Conservation (phyloP, 2,797 vertebrate genomes). For the Xenentodon cancila region DNA sequence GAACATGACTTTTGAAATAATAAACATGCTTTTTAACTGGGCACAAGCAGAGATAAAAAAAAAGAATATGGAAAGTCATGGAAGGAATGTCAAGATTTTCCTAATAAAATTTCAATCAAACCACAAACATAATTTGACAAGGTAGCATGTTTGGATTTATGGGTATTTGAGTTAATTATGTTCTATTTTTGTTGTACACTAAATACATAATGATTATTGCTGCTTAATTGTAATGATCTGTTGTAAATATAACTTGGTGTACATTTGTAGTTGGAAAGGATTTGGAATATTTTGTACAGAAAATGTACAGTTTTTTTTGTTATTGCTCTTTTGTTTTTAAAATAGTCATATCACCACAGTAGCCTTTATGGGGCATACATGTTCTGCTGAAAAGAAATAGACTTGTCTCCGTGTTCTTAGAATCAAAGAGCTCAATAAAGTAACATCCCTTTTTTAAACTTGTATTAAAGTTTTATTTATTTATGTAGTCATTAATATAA, state of each 20-base stretch:
- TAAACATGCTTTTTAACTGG: slow-evolving; percentile 8
- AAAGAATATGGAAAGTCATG: background rate
- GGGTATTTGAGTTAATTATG: slow-evolving; percentile 29
- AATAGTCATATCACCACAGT: slow-evolving; percentile 41
- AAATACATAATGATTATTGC: slow-evolving; percentile 35
- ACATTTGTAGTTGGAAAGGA: slow-evolving; percentile 29
- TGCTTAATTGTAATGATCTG: slow-evolving; percentile 22
- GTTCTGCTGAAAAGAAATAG: slow-evolving; percentile 24
- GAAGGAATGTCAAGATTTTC: slow-evolving; percentile 12
- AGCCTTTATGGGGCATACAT: slow-evolving; percentile 37
- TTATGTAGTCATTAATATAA: slow-evolving; percentile 14
- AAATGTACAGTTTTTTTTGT: slow-evolving; percentile 39
- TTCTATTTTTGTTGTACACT: slow-evolving; percentile 34
- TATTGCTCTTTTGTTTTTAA: slow-evolving; percentile 42
- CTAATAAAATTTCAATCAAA: slow-evolving; percentile 12
- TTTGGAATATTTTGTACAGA: slow-evolving; percentile 50
- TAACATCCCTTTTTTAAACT: slow-evolving; percentile 28
- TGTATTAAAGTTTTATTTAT: slow-evolving; percentile 15
- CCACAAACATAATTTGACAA: slow-evolving; percentile 24
- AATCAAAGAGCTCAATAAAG: slow-evolving; percentile 65
- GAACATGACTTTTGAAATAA: slow-evolving; percentile 57
- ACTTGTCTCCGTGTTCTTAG: slow-evolving; percentile 42
- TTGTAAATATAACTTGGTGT: slow-evolving; percentile 31
- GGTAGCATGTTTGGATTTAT: slow-evolving; percentile 13
- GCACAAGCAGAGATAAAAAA: slow-evolving; percentile 33